Base-by-base conservation (phyloP, 2,797 vertebrate species). In the Sciurus vulgaris region DNA sequence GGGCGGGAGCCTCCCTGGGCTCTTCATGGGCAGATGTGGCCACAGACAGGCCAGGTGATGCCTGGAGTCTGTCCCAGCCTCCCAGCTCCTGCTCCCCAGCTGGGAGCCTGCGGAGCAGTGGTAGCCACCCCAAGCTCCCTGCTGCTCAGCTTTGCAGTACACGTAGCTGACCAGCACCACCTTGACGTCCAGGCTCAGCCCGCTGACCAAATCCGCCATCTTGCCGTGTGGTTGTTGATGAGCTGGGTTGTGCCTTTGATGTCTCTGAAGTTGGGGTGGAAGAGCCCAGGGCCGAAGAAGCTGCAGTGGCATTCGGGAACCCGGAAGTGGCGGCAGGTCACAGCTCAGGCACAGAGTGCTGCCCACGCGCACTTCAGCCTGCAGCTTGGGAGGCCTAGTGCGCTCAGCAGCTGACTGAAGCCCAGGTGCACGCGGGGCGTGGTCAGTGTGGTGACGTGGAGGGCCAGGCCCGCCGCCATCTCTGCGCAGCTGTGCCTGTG, bases 111-210 rank as follows among this genome's bases (percentile, higher is more conserved):
- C 69, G 33, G 24, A 38, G 33, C 30, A 17, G 0, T 1, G 22
- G 15, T 13, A 35, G 38, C 78, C 65, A 24, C n/a, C 7, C 1
- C 11, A 8, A 20, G 56, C 11, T 56, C 11, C 22, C 24, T 63
- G 17, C 26, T 28, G 61, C 97, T 96, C 98, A 99, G 99, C 99
- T 99, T 97, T 99, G 98, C 99, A 99, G 97, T 98, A 98, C 94
- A 99, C 97, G 13, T 98, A 99, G 96, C 99, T 99, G 95, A 99
- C 95, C 10, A 99, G 98, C 94, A 99, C 97, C 98, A 99, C 98
- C 54, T 97, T 93, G 3, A 97, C 98, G 0, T 97, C 86, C 1
- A 96, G 22, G 59, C 98, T 97, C 95, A 99, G 96, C 12, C 97
- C 96, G 76, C 99, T 97, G 84, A 99, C 97, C 97, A 99, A 96